Evolutionary conservation across 2,888 invertebrate genomes (phyloP).

Genomic region (Dynastes tityus): DNA sequence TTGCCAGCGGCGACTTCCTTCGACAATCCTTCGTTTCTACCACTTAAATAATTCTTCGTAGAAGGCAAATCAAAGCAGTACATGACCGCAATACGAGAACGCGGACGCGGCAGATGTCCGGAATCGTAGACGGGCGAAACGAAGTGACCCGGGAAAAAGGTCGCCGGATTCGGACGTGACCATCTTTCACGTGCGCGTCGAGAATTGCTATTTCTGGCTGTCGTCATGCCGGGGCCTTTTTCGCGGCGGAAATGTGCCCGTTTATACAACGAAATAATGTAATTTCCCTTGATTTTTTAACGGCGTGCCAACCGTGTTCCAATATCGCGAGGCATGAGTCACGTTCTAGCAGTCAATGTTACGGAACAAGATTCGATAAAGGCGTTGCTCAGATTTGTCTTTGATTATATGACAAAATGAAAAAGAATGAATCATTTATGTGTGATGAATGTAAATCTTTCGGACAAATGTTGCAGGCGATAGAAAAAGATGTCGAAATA

Average conservation of each 20-base stretch:
- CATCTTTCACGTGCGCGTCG: conserved; percentile 43
- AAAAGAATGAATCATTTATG: no score
- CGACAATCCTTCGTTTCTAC: conserved; percentile 28
- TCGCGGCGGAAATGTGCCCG: conserved; percentile 18
- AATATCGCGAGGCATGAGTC: conserved; percentile 1
- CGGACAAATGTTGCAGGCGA: no score
- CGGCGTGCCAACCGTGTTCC: neutral
- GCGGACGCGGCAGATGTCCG: conserved; percentile 45
- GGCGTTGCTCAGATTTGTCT: no score
- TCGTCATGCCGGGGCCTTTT: neutral
- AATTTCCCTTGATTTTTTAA: conserved; percentile 27
- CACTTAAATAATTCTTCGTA: conserved; percentile 39
- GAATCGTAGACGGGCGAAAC: conserved; percentile 45
- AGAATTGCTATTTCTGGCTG: conserved; percentile 39
- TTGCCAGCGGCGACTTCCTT: conserved; percentile 2
- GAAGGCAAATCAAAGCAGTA: conserved; percentile 34
- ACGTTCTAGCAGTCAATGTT: no score
- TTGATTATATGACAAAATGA: no score
- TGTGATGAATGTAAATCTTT: no score
- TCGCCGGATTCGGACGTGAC: conserved; percentile 46
- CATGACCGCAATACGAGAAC: conserved; percentile 49
- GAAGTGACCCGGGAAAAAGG: conserved; percentile 51
- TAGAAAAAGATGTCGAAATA: no score
- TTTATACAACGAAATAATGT: conserved; percentile 25
- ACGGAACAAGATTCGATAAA: no score